Percentiles rank a stretch among this genome's conserved stretches.
Evolutionary conservation across 2,888 invertebrate genomes (phyloP).

Genomic region (Tetanocera ferruginea): DNA sequence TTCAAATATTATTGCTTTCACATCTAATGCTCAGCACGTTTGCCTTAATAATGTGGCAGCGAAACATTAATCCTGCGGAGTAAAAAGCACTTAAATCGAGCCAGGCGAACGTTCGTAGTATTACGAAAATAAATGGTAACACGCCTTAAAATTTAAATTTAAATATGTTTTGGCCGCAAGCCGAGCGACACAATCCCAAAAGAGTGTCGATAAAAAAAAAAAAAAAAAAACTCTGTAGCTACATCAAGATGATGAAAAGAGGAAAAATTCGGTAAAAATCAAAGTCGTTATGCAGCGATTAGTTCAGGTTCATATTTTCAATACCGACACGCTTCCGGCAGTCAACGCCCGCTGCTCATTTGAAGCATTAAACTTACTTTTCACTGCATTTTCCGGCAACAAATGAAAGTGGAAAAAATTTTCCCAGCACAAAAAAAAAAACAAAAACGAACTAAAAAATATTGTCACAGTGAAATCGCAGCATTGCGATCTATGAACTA

Average conservation of each 20-base stretch:
- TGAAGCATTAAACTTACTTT: not conserved
- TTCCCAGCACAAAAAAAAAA: conserved; percentile 6
- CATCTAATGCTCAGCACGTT: conserved; percentile 6
- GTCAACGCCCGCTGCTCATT: conserved; percentile 29
- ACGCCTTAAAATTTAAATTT: conserved; percentile 35
- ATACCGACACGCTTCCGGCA: conserved; percentile 23
- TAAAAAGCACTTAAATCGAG: not conserved
- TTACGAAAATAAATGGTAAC: not conserved
- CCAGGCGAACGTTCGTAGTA: no score
- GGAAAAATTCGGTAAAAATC: conserved; percentile 25
- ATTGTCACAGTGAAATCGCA: conserved; percentile 25
- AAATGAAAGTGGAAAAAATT: not conserved
- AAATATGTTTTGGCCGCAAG: conserved; percentile 32
- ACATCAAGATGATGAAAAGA: not conserved
- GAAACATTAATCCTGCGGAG: not conserved
- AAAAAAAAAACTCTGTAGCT: not conserved
- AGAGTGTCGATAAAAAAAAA: not conserved
- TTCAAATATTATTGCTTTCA: not conserved
- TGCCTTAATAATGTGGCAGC: no score
- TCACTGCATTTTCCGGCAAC: conserved; percentile 3
- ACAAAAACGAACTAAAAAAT: not conserved
- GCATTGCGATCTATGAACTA: not conserved
- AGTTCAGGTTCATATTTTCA: conserved; percentile 47
- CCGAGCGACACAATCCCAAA: not conserved
- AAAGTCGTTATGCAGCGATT: conserved; percentile 44